Conservation (phyloP, 92 coral and sea anemone genomes). For the Diadumene lineata region DNA sequence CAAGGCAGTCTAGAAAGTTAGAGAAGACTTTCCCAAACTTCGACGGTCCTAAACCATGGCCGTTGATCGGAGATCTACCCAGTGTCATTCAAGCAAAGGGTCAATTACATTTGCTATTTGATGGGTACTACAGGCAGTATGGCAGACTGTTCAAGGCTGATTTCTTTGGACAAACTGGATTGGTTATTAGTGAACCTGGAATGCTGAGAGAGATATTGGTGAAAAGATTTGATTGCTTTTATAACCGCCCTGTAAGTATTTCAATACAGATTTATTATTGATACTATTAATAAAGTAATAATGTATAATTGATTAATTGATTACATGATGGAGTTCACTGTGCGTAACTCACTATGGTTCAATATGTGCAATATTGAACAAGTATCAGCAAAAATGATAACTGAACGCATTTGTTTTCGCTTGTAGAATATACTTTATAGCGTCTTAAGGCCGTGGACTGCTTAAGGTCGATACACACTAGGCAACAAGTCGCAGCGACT, state of each 20-base stretch:
- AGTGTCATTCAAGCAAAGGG: slow-evolving; percentile 40
- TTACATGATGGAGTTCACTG: too few relatives aligned
- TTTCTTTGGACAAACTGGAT: slow-evolving; percentile 23
- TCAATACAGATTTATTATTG: not conserved
- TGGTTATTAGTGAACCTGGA: slow-evolving; percentile 51
- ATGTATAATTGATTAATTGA: too few relatives aligned
- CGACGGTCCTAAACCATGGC: slow-evolving; percentile 59
- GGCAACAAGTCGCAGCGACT: too few relatives aligned
- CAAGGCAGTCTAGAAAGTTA: slow-evolving; percentile 38
- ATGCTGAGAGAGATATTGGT: slow-evolving; percentile 56
- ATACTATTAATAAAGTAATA: not conserved
- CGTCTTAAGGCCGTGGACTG: too few relatives aligned
- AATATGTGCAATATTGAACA: too few relatives aligned
- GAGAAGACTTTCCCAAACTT: slow-evolving; percentile 29
- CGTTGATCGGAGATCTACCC: slow-evolving; percentile 47
- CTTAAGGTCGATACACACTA: too few relatives aligned
- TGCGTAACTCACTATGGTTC: too few relatives aligned
- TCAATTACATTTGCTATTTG: slow-evolving; percentile 35
- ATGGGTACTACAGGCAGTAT: slow-evolving; percentile 52
- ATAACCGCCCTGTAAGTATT: slow-evolving; percentile 49
- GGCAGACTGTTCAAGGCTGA: slow-evolving; percentile 47
- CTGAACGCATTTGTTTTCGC: too few relatives aligned
- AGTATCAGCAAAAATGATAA: too few relatives aligned
- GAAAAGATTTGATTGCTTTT: slow-evolving; percentile 55
- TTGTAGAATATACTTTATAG: too few relatives aligned